Base-by-base conservation (phyloP, 1,140 invertebrate genomes). In the Pentalonia nigronervosa region DNA sequence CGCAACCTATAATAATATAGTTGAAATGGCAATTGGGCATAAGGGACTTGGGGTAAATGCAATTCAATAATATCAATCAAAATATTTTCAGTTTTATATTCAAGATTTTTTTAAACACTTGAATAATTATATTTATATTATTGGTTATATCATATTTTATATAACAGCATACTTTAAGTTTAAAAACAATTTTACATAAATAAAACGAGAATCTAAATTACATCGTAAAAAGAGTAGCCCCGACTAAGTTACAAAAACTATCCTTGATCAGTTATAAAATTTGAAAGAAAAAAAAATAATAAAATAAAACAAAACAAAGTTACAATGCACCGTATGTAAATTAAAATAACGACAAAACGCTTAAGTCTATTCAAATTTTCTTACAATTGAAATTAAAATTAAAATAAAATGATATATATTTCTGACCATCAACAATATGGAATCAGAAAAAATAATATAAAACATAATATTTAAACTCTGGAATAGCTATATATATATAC, bases 271-370 rank as follows among this genome's bases (percentile, higher is more conserved):
- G 47, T 93, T 86, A 93, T 93, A 93, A 93, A 93, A 93, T 93
- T 93, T 93, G 48, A 93, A 56, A 84, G 53, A 86, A 91, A 81
- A 56, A 45, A 81, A n/a, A 91, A 91, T 92, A 36, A 84, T 92
- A 92, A 56, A 93, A 93, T 34, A 93, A 93, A 93, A 93, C 48
- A 93, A 93, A 93, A 93, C 81, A 93, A 92, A 93, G 91, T 93
- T 93, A 93, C 91, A 93, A 93, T 93, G 91, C 76, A 93, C 76
- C 91, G 76, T 84, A 93, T 45, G 56, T 93, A 83, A 93, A 84
- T 83, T 84, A 41, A 84, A 84, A 93, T 93, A 93, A 84, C 45
- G 76, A 93, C 81, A 93, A 93, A 93, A 93, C n/a, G 34, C 67
- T 93, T 93, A 53, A 93, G 81, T 93, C 50, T 93, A 93, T 93